A percentile compares a stretch with the other conserved stretches of the same genome.
Conservation (phyloP, 2,113 vertebrate species). For the Lipotes vexillifer region DNA sequence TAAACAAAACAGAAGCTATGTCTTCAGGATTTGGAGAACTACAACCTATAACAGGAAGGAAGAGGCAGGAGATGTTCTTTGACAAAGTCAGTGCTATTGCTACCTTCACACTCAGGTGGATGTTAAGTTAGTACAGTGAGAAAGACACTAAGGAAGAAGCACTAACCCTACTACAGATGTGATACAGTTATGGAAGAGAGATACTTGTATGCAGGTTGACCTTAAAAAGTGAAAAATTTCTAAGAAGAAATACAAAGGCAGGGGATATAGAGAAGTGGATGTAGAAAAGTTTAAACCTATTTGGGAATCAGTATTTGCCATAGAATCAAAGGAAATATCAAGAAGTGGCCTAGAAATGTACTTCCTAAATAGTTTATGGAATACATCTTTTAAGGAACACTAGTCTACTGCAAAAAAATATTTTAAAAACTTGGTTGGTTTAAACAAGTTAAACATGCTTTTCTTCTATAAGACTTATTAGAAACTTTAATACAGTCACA, state of each 20-base stretch:
- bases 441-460: not conserved
- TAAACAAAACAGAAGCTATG: fast-evolving
- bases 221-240: not conserved
- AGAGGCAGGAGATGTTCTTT: too few relatives aligned
- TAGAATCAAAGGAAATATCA: not conserved
- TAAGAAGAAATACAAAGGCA: not conserved
- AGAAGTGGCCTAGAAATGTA: not conserved
- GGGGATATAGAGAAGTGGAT: not conserved
- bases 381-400: not conserved
- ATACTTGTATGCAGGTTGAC: fast-evolving
- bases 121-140: too few relatives aligned
- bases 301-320: not conserved
- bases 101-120: fast-evolving
- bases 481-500: not conserved
- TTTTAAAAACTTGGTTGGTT: not conserved
- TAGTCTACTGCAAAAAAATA: not conserved
- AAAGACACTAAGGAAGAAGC: not conserved
- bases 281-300: not conserved
- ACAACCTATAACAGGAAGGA: fast-evolving
- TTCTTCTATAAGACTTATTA: not conserved
- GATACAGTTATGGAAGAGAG: not conserved
- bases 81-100: fast-evolving
- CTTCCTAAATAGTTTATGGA: not conserved
- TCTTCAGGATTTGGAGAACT: not conserved
- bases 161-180: fast-evolving